Conservation (phyloP, 2,888 invertebrate genomes). For the Leptinotarsa juncta region DNA sequence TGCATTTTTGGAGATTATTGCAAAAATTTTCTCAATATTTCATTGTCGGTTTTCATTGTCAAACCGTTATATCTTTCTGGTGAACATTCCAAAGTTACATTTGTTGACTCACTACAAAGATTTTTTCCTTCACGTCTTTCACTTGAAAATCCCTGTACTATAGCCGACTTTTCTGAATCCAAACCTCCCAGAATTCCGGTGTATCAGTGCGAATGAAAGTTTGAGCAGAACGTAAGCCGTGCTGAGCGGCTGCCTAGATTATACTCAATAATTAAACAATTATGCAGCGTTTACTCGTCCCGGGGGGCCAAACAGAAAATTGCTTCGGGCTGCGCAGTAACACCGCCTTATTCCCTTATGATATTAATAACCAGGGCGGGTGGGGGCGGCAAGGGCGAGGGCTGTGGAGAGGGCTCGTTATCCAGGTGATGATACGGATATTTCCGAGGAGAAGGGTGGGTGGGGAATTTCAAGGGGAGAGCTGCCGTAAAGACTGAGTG, state of each 20-base stretch:
- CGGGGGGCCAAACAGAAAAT: constrained; percentile 63
- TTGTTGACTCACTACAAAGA: too few relatives aligned
- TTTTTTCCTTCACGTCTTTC: too few relatives aligned
- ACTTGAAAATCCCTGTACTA: too few relatives aligned
- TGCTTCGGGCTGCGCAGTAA: constrained; percentile 66
- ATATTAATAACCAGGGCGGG: constrained; percentile 63
- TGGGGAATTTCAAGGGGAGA: background rate
- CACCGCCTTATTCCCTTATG: constrained; percentile 66
- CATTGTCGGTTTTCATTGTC: too few relatives aligned
- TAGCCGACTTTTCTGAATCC: too few relatives aligned
- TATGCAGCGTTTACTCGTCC: constrained; percentile 66
- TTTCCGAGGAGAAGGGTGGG: background rate
- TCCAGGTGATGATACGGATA: constrained; percentile 23
- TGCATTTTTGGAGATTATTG: too few relatives aligned
- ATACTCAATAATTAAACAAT: constrained; percentile 68
- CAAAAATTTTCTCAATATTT: too few relatives aligned
- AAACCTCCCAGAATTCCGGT: background rate
- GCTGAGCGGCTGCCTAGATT: constrained; percentile 60
- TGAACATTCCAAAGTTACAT: too few relatives aligned
- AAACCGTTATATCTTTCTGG: too few relatives aligned
- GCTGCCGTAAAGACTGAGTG: too few relatives aligned
- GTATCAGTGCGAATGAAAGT: constrained; percentile 9
- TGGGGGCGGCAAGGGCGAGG: background rate
- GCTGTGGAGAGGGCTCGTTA: constrained; percentile 11
- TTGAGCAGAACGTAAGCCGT: constrained; percentile 38